Evolutionary conservation across 2,888 invertebrate genomes (phyloP), one percentile per base, ranked within the genome.

Genomic region (Hemicrepidius hirtus): DNA sequence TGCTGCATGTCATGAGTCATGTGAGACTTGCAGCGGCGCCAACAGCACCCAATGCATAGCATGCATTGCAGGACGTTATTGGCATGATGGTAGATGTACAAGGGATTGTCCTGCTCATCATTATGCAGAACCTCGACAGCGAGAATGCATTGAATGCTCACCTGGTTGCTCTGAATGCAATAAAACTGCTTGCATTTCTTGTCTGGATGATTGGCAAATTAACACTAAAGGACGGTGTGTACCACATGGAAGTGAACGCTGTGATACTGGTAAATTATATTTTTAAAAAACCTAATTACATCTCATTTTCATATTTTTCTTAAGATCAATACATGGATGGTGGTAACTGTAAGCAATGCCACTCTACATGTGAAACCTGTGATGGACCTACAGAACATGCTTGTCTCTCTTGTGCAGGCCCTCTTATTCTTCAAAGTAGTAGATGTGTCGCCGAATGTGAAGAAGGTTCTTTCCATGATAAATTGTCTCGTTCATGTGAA

Each of bases 351-450:
- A 91, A 91, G 74, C 88, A 90, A 3, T 97, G 96, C 82, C 93
- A 95, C 82, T 89, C 90, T 1, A 92, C 93, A 0, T 97, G 97
- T 81, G 94, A 94, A 76, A 92, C 93, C n/a, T 97, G 97, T 84
- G 92, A 91, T 74, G 96, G 95, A 0, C 90, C 92, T 3, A 90
- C 91, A n/a, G 92, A 92, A 35, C 88, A 89, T 44, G 90, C 92
- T 68, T 95, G 95, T 84, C 86, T 95, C 28, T 92, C 94, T 35
- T 95, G 95, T 80, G 89, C 89, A n/a, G 89, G 90, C 63, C 92
- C 95, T 20, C 88, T 94, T 62, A 88, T 94, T 55, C 88, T 95
- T 20, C 93, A 95, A 83, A 91, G 92, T 71, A 89, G 89, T 73
- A 91, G 91, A 77, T 96, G 96, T 83, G 92, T 95, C 16, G 89